Conservation (phyloP, 2,888 invertebrate genomes). For the Drosophila infuscata region DNA sequence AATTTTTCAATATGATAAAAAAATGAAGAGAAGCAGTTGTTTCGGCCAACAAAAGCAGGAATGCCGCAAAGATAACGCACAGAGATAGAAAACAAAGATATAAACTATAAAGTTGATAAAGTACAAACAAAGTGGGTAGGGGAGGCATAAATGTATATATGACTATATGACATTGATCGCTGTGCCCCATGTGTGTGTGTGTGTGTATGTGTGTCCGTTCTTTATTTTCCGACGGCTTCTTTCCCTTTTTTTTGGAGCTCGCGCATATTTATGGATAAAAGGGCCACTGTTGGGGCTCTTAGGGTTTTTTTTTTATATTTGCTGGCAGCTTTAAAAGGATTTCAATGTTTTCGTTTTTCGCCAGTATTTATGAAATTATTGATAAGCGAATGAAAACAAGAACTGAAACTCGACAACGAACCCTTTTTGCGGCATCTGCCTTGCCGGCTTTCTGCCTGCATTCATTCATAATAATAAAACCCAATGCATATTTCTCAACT, state of each 20-base stretch:
- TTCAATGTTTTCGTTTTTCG: conserved; percentile 66
- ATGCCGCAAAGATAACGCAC: conserved; percentile 35
- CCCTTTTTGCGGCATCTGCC: conserved; percentile 30
- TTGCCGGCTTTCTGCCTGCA: conserved; percentile 10
- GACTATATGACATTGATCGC: conserved; percentile 74
- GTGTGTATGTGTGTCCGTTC: conserved; percentile 40
- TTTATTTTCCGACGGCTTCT: conserved; percentile 18
- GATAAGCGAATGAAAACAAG: conserved; percentile 57
- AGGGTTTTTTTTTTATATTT: conserved; percentile 19
- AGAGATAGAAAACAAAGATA: conserved; percentile 71
- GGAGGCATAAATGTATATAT: conserved; percentile 30
- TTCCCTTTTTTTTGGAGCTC: conserved; percentile 30
- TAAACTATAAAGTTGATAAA: conserved; percentile 78
- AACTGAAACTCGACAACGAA: conserved; percentile 10
- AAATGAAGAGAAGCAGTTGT: conserved; percentile 1
- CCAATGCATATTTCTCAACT: conserved; percentile 58
- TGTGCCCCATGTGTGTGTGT: conserved; percentile 39
- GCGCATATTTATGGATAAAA: conserved; percentile 63
- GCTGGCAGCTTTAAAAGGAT: conserved; percentile 73
- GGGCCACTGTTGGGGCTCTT: conserved; percentile 44
- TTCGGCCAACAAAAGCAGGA: conserved; percentile 30
- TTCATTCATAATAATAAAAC: conserved; percentile 37
- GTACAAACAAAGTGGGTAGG: conserved; percentile 19
- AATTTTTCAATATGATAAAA: conserved; percentile 67
- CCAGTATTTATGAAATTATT: conserved; percentile 77